A percentile compares a stretch with the other conserved stretches of the same genome.
These are phyloP conservation scores for Oxyruncus cristatus DNA, from an alignment of 2,113 vertebrate species.

Conservation along the genomic window DNA sequence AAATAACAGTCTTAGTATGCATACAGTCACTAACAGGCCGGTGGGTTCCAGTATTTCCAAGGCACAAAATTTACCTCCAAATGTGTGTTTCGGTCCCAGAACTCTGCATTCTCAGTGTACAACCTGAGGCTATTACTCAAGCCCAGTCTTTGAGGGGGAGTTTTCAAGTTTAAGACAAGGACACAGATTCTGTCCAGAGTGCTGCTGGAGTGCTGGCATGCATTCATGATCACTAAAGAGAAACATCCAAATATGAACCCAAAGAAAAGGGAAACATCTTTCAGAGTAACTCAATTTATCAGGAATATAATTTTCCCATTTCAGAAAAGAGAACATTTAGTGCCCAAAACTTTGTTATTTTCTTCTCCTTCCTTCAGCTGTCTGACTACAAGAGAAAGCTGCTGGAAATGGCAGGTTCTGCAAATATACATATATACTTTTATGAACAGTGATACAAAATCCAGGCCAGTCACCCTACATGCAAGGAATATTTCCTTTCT, in stretches of 20 bases:
- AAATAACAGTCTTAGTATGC: not conserved
- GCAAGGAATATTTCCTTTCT: not conserved
- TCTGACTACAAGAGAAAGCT: not conserved
- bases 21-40: not conserved
- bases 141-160: not conserved
- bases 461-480: not conserved
- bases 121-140: not conserved
- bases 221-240: not conserved
- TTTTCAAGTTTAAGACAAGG: not conserved
- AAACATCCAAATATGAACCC: not conserved
- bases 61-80: not conserved
- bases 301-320: not conserved
- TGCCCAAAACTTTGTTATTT: not conserved
- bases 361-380: not conserved
- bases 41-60: not conserved
- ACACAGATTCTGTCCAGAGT: not conserved
- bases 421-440: not conserved
- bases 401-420: not conserved
- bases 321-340: not conserved
- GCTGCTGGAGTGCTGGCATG: not conserved
- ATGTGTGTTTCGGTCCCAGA: not conserved
- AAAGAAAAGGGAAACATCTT: not conserved
- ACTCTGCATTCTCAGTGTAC: not conserved
- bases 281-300: not conserved
- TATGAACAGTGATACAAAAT: not conserved